A percentile compares a stretch with the other conserved stretches of the same genome.
Conservation (phyloP, 2,797 vertebrate genomes). For the Sebastes oblongus region DNA sequence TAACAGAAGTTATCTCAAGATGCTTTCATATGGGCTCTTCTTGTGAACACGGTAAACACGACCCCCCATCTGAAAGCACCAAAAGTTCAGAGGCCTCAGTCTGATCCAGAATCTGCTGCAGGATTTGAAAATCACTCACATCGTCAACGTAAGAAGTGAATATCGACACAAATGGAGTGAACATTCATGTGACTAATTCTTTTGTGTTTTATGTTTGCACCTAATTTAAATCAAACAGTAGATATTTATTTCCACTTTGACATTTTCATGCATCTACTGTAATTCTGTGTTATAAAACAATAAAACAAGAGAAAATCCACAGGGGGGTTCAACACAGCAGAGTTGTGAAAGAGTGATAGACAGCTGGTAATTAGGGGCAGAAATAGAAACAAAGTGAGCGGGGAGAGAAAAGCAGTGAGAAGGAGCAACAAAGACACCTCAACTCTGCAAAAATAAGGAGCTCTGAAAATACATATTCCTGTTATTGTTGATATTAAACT, state of each 20-base stretch:
- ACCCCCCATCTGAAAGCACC: too few relatives aligned
- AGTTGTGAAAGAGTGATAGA: conserved; percentile 32
- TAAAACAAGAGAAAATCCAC: conserved; percentile 7
- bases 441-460: conserved; percentile 8
- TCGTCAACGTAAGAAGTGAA: neutral
- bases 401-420: neutral
- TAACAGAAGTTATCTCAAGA: too few relatives aligned
- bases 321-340: conserved; percentile 29
- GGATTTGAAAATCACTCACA: neutral
- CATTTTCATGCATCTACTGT: neutral
- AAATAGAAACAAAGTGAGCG: conserved; percentile 55
- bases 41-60: too few relatives aligned
- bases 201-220: neutral
- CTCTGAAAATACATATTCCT: conserved; percentile 25
- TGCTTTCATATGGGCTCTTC: too few relatives aligned
- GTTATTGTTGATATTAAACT: conserved; percentile 5
- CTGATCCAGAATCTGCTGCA: neutral
- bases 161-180: neutral
- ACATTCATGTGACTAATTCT: neutral
- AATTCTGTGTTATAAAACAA: conserved; percentile 13
- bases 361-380: conserved; percentile 51
- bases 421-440: conserved; percentile 4
- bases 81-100: neutral
- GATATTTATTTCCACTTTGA: neutral
- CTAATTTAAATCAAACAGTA: neutral